Conservation (phyloP, 2,113 vertebrate species). For the Rallus limicola region DNA sequence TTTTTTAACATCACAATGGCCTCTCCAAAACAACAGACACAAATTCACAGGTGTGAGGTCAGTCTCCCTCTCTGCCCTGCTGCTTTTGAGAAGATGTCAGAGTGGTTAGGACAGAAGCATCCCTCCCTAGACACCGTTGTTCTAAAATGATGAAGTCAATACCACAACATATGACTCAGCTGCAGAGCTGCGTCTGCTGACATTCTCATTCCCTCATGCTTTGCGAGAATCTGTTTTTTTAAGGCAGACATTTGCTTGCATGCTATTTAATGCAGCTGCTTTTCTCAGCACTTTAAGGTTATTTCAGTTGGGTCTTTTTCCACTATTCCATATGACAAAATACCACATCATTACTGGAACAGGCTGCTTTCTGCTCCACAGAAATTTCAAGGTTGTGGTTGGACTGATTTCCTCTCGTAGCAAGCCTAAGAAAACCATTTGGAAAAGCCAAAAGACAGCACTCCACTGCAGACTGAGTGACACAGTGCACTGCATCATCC, state of each 20-base stretch:
- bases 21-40: neutral
- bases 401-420: neutral
- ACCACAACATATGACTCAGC: fast-evolving
- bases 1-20: neutral
- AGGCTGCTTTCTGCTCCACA: neutral
- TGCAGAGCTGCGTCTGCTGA: too few relatives aligned
- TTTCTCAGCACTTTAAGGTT: neutral
- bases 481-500: neutral
- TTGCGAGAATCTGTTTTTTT: neutral
- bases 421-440: neutral
- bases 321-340: neutral
- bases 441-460: neutral
- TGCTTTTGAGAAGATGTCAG: neutral
- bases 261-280: neutral
- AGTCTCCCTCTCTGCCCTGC: neutral
- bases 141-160: neutral
- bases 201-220: neutral
- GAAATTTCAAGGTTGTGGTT: neutral
- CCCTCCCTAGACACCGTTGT: neutral
- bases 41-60: neutral
- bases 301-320: neutral
- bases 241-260: neutral
- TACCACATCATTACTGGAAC: neutral
- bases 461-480: neutral
- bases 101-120: neutral